Base-by-base conservation (phyloP, 2,797 vertebrate species). In the Rousettus madagascariensis region DNA sequence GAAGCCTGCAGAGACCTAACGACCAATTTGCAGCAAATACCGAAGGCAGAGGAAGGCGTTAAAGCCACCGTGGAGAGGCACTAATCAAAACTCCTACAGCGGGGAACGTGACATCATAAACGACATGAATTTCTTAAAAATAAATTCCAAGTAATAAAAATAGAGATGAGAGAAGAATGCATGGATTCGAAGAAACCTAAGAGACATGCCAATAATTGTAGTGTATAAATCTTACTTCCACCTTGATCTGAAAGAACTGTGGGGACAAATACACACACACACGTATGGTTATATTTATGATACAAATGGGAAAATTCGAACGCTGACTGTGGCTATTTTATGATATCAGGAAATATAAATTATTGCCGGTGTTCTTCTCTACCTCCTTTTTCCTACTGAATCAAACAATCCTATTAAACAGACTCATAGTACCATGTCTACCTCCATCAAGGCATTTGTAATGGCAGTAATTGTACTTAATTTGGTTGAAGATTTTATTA, bases 401-500 rank as follows among this genome's bases (percentile, higher is more conserved):
- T 38, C 33, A 83, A 83, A 59, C 43, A 49, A 17, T 41, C n/a
- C 63, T 75, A 17, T 36, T 33, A 78, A 72, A 22, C 12, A 51
- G 38, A 36, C 51, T 55, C 38, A 22, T 8, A 49, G 84, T 4
- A 41, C 41, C 24, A 5, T 1, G 7, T 7, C 7, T 7, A 33
- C 24, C 41, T 55, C 36, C 16, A 5, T 12, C 11, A 28, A 43
- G 41, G 7, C 65, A 65, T 36, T 49, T 28, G 19, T 36, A 30
- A 8, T 3, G 36, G 41, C 36, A 84, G 46, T 4, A 30, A 69
- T 6, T 74, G 20, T 46, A 19, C 10, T 46, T 3, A 71, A 46
- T 74, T 77, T 85, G 57, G 53, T 19, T 65, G 75, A 86, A 41
- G 84, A 43, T 57, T 84, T 78, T 65, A 90, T 55, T 55, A 59